phyloP scores from a whole-genome alignment of 2,113 vertebrate species.

The Equus quagga region DNA sequence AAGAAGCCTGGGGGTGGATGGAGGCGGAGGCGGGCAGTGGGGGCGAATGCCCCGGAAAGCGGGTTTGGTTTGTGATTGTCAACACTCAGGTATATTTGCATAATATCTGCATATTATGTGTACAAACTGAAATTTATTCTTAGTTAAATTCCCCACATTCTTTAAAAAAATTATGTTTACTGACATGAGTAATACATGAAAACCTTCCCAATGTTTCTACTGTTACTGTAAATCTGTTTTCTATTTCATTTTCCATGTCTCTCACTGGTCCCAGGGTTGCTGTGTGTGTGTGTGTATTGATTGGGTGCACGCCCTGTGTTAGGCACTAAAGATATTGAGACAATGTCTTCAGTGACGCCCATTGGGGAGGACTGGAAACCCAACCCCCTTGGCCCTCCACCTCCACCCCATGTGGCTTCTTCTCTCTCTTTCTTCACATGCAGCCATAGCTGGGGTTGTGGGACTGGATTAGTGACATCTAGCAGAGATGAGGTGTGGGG shows the following conservation, averaged over 20 bases:
- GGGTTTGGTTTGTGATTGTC: neutral
- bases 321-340: neutral
- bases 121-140: constrained; percentile 13
- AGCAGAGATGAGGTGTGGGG: neutral
- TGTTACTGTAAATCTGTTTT: neutral
- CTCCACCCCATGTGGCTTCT: neutral
- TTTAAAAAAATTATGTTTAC: neutral
- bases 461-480: neutral
- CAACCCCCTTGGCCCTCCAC: neutral
- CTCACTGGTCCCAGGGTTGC: neutral
- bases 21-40: neutral
- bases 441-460: neutral
- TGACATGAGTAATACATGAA: neutral
- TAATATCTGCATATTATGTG: neutral
- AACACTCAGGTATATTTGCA: neutral
- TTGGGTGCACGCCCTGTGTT: neutral
- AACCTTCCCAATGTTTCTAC: neutral
- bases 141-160: neutral
- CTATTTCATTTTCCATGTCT: neutral
- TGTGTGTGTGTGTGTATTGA: neutral
- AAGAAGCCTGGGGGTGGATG: neutral
- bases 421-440: neutral
- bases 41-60: neutral
- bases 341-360: neutral
- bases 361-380: neutral